phyloP scores from a whole-genome alignment of 2,888 invertebrate species.

The Protonemura montana region DNA sequence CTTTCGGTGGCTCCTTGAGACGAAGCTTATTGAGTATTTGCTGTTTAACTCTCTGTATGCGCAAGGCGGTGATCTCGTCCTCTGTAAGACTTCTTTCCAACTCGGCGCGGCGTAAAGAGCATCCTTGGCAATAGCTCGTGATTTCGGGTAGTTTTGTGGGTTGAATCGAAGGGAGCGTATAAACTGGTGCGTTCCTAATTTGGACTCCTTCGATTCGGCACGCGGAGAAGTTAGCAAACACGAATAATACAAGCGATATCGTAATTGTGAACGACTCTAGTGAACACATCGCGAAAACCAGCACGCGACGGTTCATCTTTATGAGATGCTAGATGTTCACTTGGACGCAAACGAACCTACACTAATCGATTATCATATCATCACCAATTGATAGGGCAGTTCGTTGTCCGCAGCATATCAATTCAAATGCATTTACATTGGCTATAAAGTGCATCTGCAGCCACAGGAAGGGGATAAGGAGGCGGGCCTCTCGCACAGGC shows the following conservation, averaged over 20 bases:
- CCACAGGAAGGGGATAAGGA: neutral
- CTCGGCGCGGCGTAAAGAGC: constrained; percentile 37
- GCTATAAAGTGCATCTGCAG: neutral
- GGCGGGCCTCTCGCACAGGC: neutral
- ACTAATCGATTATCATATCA: neutral
- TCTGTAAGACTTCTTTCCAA: constrained; percentile 43
- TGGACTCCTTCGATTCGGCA: neutral
- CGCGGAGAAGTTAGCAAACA: neutral
- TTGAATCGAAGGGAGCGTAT: neutral
- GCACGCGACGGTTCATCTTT: neutral
- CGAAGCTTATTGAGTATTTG: constrained; percentile 83
- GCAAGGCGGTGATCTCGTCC: constrained; percentile 67
- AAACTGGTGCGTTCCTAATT: constrained; percentile 23
- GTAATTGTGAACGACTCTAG: neutral
- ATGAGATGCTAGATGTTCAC: neutral
- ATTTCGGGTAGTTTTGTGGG: constrained; percentile 23
- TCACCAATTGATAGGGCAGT: neutral
- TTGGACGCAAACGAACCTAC: neutral
- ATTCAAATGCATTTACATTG: neutral
- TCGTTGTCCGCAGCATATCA: neutral
- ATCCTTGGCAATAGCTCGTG: constrained; percentile 41
- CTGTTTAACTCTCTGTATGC: constrained; percentile 84
- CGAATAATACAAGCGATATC: neutral
- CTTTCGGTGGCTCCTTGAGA: constrained; percentile 72
- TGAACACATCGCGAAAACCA: neutral